Evolutionary conservation across 1,140 invertebrate species (phyloP).

Genomic region (Drosophila sp.): DNA sequence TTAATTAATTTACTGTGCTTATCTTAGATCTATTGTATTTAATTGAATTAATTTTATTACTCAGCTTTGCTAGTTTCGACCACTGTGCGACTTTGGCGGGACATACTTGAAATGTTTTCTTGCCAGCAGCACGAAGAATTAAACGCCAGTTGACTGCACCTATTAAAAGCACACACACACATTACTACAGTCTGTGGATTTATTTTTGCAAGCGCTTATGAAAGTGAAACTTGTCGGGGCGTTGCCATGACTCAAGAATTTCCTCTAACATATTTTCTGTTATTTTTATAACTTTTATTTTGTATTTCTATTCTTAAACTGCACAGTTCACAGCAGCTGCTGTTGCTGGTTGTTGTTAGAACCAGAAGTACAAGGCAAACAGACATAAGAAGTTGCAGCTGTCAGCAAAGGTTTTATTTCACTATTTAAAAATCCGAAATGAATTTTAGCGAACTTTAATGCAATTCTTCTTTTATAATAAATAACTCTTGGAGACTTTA

Average conservation of each 20-base stretch:
- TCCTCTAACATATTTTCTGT: conserved; percentile 52
- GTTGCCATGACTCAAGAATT: conserved; percentile 77
- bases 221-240: conserved; percentile 71
- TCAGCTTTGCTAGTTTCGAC: background rate
- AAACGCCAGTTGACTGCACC: conserved; percentile 66
- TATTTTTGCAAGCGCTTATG: conserved; percentile 68
- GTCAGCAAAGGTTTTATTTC: conserved; percentile 9
- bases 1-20: conserved; percentile 3
- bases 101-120: conserved; percentile 45
- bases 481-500: too few relatives aligned
- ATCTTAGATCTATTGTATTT: background rate
- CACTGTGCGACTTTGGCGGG: conserved; percentile 36
- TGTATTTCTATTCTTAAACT: conserved; percentile 33
- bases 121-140: conserved; percentile 37
- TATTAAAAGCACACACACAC: conserved; percentile 43
- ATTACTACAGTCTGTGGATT: conserved; percentile 27
- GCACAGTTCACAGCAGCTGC: conserved; percentile 47
- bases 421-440: background rate
- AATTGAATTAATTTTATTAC: conserved; percentile 13
- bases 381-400: conserved; percentile 28
- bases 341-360: conserved; percentile 14
- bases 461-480: too few relatives aligned
- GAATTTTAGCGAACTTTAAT: too few relatives aligned
- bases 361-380: conserved; percentile 27
- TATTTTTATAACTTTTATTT: conserved; percentile 14